Base-by-base conservation (phyloP, 2,888 invertebrate species). In the Stictocephala bisonia region DNA sequence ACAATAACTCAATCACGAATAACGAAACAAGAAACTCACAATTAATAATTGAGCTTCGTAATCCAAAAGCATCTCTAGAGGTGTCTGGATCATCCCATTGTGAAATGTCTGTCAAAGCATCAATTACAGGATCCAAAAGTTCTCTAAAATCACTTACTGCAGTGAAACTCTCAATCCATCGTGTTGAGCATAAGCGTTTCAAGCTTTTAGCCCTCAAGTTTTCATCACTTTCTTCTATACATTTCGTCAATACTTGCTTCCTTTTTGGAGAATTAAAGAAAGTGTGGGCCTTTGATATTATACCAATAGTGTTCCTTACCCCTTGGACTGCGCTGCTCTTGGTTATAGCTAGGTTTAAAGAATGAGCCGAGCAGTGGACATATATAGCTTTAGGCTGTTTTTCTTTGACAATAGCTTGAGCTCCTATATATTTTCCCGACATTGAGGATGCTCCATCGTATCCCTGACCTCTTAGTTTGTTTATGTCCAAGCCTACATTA, bases 381-480 rank as follows among this genome's bases (percentile, higher is more conserved):
- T 74, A 67, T 31, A 74, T 18, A 48, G 74, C 53, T 41, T 56
- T 64, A 2, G 72, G 74, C 24, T 72, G 27, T 41, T 50, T 69
- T n/a, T 68, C 48, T 58, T 48, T 68, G 48, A 74, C 27, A 15
- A 53, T 29, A 29, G 50, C 60, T 48, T 74, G 72, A 1, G 68
- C 51, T 20, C 69, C 74, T 15, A 58, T 68, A 26, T 72, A 58
- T 29, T 74, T 40, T 2, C 73, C 72, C 44, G 48, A 56, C 67
- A 68, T 74, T n/a, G 51, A 68, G 0, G 31, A 15, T 20, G 56
- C 67, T 51, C 67, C 67, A 20, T 74, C 74, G 58, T 74, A 74
- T 9, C 72, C 67, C 31, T 74, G 71, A 11, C 68, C 71, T 22
- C n/a, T n/a, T n/a, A n/a, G n/a, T n/a, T n/a, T n/a, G n/a, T n/a